These are phyloP conservation scores for Cremastinae sp. DNA, from an alignment of 2,888 invertebrate genomes.

Conservation along the genomic window DNA sequence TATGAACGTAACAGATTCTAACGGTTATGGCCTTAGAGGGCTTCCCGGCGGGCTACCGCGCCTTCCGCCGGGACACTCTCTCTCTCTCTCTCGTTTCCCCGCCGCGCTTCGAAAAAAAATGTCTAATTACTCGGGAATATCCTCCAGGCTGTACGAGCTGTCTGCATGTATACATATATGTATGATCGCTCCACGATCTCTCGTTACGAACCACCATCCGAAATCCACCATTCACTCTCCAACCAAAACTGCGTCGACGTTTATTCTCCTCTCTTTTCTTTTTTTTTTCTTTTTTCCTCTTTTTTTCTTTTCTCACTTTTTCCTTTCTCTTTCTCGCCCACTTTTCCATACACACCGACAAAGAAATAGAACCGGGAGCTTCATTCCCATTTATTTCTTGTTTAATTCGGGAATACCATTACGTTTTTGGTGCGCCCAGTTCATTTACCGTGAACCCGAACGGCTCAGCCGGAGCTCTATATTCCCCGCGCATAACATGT, in stretches of 20 bases:
- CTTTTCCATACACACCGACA: too few relatives aligned
- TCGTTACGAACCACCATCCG: slow-evolving; percentile 50
- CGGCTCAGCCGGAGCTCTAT: not conserved
- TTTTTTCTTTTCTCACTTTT: slow-evolving; percentile 22
- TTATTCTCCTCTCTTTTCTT: slow-evolving; percentile 15
- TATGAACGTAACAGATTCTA: slow-evolving; percentile 76
- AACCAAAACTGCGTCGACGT: slow-evolving; percentile 9
- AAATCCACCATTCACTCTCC: slow-evolving; percentile 37
- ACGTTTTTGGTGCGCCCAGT: not conserved
- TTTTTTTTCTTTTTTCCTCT: slow-evolving; percentile 7
- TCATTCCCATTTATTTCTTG: slow-evolving; percentile 44
- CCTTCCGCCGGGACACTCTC: slow-evolving; percentile 39
- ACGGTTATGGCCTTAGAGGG: slow-evolving; percentile 74
- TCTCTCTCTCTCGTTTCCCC: slow-evolving; percentile 37
- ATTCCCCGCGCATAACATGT: too few relatives aligned
- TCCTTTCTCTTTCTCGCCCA: not conserved
- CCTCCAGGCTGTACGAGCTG: slow-evolving; percentile 29
- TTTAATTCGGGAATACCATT: slow-evolving; percentile 43
- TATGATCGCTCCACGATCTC: slow-evolving; percentile 9
- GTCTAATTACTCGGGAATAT: slow-evolving; percentile 74
- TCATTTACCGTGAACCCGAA: slow-evolving; percentile 3
- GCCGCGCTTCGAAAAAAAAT: slow-evolving; percentile 60
- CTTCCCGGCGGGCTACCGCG: slow-evolving; percentile 27
- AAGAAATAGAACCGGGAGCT: slow-evolving; percentile 21
- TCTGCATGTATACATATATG: slow-evolving; percentile 7